phyloP scores from a whole-genome alignment of 2,888 invertebrate species.

The Rhagonycha fulva region DNA sequence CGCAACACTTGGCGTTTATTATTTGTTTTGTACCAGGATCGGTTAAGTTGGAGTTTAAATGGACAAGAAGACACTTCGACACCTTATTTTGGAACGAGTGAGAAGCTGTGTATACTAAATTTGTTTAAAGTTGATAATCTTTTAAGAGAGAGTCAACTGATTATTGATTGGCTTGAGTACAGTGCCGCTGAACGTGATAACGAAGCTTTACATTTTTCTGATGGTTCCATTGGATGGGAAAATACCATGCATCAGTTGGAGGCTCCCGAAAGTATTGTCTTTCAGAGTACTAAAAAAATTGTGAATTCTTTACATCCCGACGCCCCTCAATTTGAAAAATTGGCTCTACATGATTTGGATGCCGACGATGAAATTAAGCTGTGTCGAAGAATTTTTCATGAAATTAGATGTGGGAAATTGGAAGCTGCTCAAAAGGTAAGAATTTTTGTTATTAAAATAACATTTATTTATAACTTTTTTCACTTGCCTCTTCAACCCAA shows the following conservation, averaged over 20 bases:
- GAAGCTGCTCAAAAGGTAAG: conserved; percentile 75
- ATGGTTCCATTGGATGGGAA: conserved; percentile 86
- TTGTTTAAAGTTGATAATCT: conserved; percentile 62
- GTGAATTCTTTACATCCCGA: conserved; percentile 85
- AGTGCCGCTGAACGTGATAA: conserved; percentile 65
- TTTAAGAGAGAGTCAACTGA: conserved; percentile 74
- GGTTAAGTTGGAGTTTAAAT: conserved; percentile 58
- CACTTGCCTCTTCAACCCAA: too few species aligned
- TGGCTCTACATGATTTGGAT: conserved; percentile 83
- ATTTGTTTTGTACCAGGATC: conserved; percentile 80
- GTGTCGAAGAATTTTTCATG: conserved; percentile 67
- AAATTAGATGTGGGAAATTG: conserved; percentile 84
- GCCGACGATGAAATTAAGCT: conserved; percentile 75
- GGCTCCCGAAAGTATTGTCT: conserved; percentile 60
- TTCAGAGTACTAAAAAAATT: conserved; percentile 61
- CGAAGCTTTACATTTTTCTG: conserved; percentile 74
- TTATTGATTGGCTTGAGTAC: conserved; percentile 92
- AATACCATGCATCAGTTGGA: conserved; percentile 82
- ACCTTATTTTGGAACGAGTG: conserved; percentile 58
- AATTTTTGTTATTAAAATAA: background rate
- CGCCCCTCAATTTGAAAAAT: conserved; percentile 80
- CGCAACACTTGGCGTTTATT: conserved; percentile 88
- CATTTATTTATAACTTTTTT: too few species aligned
- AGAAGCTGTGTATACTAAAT: conserved; percentile 62
- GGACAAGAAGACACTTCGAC: conserved; percentile 40